Evolutionary conservation across 2,888 invertebrate genomes (phyloP).

Genomic region (Drosophila lutescens): DNA sequence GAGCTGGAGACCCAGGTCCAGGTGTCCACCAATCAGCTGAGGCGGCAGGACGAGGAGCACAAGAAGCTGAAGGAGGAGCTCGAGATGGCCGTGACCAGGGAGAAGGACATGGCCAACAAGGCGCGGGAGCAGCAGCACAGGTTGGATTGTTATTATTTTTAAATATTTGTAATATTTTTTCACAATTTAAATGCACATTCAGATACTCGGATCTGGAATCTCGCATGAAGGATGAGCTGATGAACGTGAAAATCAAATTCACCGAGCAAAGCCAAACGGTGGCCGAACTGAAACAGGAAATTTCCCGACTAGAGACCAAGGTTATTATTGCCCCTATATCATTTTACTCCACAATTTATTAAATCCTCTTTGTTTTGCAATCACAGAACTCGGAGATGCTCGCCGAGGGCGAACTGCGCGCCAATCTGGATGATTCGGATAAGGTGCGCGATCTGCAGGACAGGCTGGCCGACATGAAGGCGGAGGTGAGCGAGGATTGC

Average conservation of each 20-base stretch:
- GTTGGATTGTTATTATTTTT: slow-evolving; percentile 80
- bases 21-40: slow-evolving; percentile 93
- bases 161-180: not conserved
- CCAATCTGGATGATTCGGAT: slow-evolving; percentile 93
- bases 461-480: slow-evolving; percentile 95
- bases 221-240: slow-evolving; percentile 92
- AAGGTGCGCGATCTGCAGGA: slow-evolving; percentile 95
- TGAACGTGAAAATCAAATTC: slow-evolving; percentile 96
- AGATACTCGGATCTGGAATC: slow-evolving; percentile 85
- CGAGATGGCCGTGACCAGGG: slow-evolving; percentile 89
- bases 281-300: slow-evolving; percentile 96
- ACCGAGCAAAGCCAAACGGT: slow-evolving; percentile 97
- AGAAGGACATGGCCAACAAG: slow-evolving; percentile 90
- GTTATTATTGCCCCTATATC: slow-evolving; percentile 85
- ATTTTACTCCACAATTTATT: too few relatives aligned
- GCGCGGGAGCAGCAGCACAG: slow-evolving; percentile 93
- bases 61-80: slow-evolving; percentile 92
- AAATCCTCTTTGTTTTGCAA: not conserved
- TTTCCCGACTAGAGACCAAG: slow-evolving; percentile 96
- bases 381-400: slow-evolving; percentile 96
- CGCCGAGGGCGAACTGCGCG: slow-evolving; percentile 95
- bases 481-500: slow-evolving; percentile 89
- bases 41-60: slow-evolving; percentile 97
- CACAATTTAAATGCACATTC: too few relatives aligned
- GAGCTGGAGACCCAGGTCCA: slow-evolving; percentile 98